These are phyloP conservation scores for Malurus cyaneus DNA, from an alignment of 2,113 vertebrate genomes.

Conservation along the genomic window DNA sequence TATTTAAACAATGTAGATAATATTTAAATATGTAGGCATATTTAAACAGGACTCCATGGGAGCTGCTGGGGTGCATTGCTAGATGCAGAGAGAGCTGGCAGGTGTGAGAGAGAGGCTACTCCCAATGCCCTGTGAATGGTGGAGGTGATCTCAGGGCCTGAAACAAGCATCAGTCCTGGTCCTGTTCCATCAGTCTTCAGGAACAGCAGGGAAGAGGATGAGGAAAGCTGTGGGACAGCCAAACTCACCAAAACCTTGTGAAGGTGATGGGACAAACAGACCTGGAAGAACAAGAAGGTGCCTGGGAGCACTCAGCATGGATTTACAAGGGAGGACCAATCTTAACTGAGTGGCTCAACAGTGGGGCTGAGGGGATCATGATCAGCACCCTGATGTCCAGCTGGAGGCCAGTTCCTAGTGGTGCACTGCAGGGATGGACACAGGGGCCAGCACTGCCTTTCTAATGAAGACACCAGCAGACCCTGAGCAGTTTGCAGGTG, in stretches of 20 bases:
- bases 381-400: not conserved
- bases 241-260: not conserved
- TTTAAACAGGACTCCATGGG: not conserved
- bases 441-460: not conserved
- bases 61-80: not conserved
- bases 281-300: not conserved
- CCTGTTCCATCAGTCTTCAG: not conserved
- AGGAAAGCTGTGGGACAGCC: not conserved
- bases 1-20: not conserved
- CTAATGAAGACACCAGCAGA: accelerated
- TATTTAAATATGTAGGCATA: not conserved
- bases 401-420: not conserved
- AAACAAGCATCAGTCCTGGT: not conserved
- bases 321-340: not conserved
- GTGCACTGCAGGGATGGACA: not conserved
- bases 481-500: not conserved
- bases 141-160: not conserved
- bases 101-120: not conserved
- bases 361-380: not conserved
- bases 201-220: not conserved
- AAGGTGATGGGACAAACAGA: not conserved
- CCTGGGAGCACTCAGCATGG: not conserved
- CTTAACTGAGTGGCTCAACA: not conserved
- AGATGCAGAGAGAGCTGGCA: not conserved
- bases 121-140: not conserved